Evolutionary conservation across 2,797 vertebrate species (phyloP), one percentile per base, ranked within the genome.

Genomic region (Echiichthys vipera): DNA sequence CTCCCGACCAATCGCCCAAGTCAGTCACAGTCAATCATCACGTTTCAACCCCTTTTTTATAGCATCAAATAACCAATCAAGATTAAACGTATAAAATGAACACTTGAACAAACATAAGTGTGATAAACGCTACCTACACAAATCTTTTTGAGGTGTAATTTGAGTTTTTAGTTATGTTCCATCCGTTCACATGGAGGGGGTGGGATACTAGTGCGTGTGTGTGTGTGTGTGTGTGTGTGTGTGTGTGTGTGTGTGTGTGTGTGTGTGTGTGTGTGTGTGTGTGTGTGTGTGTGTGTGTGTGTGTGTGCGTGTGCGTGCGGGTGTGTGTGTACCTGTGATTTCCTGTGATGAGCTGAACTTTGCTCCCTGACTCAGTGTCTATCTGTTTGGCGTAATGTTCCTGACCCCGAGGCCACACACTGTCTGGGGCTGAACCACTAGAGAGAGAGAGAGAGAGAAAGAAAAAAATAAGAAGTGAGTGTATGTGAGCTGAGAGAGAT

Each of bases 341-440:
- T 74, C 66, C 46, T 80, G 67, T 73, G 78, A 80, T 81, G 66
- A 73, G 73, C 24, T 85, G 72, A 84, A 74, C 81, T 86, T 67
- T 84, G 74, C 65, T 77, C 78, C 55, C 62, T 88, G 82, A 83
- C 78, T 90, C 84, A 80, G 53, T 71, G 83, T 77, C 84, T 70
- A 70, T 83, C 72, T 78, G 81, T 81, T 74, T 66, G 65, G 55
- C 7, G 13, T 83, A 87, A 85, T 84, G 45, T 42, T 65, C 43
- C 53, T 78, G 73, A 86, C 51, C 79, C 54, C 0, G 9, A 57
- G 72, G 85, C 70, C 74, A 80, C 59, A 62, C 42, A 30, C 71
- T 78, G 78, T 91, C 78, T 90, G 70, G 32, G 27, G 54, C 59
- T 65, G 36, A 37, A 47, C 40, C 6, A 51, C 40, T 29, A 7